These are phyloP conservation scores for Cotesia chilonis DNA, from an alignment of 1,140 invertebrate species.

Conservation along the genomic window DNA sequence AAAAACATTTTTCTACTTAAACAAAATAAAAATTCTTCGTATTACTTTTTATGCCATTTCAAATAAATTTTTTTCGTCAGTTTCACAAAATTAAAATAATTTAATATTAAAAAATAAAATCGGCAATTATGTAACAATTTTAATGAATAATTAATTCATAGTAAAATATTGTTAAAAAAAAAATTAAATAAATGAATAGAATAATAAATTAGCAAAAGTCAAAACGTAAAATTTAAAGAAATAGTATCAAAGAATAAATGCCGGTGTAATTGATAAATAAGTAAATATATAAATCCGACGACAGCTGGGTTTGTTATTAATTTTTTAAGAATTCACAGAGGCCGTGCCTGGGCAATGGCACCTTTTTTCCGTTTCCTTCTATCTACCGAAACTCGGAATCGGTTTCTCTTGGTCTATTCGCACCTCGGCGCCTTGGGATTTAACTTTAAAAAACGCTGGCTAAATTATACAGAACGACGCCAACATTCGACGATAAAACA, in stretches of 20 bases:
- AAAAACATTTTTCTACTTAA: slow-evolving; percentile 16
- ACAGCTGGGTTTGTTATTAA: slow-evolving; percentile 42
- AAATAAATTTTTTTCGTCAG: no score
- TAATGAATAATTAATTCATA: no score
- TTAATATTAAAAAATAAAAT: no score
- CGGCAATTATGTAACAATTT: no score
- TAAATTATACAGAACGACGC: slow-evolving; percentile 61
- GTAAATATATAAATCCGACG: slow-evolving; percentile 39
- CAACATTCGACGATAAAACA: slow-evolving; percentile 63
- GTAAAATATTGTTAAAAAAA: no score
- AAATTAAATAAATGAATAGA: no score
- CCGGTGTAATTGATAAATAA: slow-evolving; percentile 41
- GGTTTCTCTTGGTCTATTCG: slow-evolving; percentile 50
- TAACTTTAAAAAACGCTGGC: slow-evolving; percentile 61
- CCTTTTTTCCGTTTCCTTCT: background rate
- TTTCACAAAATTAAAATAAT: no score
- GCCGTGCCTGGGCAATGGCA: background rate
- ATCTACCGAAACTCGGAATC: background rate
- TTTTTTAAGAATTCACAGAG: slow-evolving; percentile 35
- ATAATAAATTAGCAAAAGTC: no score
- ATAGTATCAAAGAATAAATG: slow-evolving; percentile 24
- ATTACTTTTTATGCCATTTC: slow-evolving; percentile 3
- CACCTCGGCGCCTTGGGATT: slow-evolving; percentile 59
- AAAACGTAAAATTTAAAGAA: background rate
- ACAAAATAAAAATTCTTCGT: background rate